Evolutionary conservation across 2,888 invertebrate genomes (phyloP).

Genomic region (Anticlea derivata): DNA sequence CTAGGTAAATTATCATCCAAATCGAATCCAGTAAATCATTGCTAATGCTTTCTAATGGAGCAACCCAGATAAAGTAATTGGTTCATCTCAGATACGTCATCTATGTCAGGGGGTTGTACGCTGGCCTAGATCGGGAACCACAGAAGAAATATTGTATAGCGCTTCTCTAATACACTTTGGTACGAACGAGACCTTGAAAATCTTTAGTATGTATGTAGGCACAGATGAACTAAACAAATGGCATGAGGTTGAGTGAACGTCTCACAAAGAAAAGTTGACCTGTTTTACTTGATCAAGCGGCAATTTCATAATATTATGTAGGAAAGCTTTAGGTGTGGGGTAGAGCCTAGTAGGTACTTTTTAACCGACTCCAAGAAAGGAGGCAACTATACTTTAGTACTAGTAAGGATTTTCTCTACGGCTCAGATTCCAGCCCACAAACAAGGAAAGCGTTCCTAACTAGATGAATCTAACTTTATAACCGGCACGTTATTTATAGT

Average conservation of each 20-base stretch:
- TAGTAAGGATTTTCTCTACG: no score
- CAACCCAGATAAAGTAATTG: conserved; percentile 12
- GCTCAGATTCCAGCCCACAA: no score
- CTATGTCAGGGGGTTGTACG: conserved; percentile 14
- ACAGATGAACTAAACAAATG: background rate
- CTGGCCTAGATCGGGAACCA: conserved; percentile 22
- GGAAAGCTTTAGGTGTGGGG: no score
- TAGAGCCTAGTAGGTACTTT: no score
- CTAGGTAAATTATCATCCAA: no score
- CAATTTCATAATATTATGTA: no score
- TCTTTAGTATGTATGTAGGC: background rate
- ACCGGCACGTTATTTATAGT: conserved; percentile 7
- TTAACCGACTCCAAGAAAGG: no score
- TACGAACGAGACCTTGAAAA: no score
- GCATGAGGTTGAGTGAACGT: no score
- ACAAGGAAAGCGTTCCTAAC: background rate
- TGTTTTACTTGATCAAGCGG: no score
- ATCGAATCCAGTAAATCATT: background rate
- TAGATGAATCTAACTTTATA: conserved; percentile 1
- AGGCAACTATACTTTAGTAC: no score
- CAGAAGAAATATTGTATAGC: background rate
- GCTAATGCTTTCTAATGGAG: conserved; percentile 20
- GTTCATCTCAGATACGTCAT: conserved; percentile 18
- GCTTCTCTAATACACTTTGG: background rate
- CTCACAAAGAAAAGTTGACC: no score